Evolutionary conservation across 2,113 vertebrate genomes (phyloP), one percentile per base, ranked within the genome.

Genomic region (Poeciliopsis turrubarensis): DNA sequence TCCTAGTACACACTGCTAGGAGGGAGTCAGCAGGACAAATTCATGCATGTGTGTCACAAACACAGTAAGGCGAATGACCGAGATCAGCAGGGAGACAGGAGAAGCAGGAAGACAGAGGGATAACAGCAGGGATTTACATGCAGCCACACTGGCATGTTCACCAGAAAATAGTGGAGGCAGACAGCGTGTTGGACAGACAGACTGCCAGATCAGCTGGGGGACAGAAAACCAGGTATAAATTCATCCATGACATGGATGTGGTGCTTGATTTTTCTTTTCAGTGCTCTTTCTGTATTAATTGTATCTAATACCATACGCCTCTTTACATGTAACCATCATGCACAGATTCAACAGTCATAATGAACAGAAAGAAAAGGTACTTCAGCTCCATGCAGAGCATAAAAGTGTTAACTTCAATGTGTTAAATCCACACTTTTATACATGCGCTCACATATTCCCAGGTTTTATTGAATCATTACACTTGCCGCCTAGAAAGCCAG

Each of bases 401-500:
- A 5, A 31, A 5, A 11, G 68, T 25, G 31, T 70, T 70, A 47
- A 41, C 41, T 65, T 12, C 66, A 0, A 22, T 11, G 27, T 64
- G 74, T 27, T 4, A 34, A 7, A 44, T 44, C 27, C 57, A 2
- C 30, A 26, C 1, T 0, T 68, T 44, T 67, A 37, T 29, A n/a
- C 62, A 27, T 65, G 44, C 17, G 32, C 0, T 26, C 47, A 60
- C 11, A 0, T 29, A 0, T 66, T 61, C 61, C 57, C 26, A 19
- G 54, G 64, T 25, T 29, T 47, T 31, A 29, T 65, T 47, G 57
- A 39, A 54, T 74, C 29, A n/a, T 65, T 69, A 22, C 70, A 60
- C 31, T 54, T 26, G 2, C 32, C 72, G 82, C 86, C 80, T 76
- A 12, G 64, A 82, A 82, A 88, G 84, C 62, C 76, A 17, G 78